These are phyloP conservation scores for Eilema griseolum DNA, from an alignment of 2,888 invertebrate genomes.

Conservation along the genomic window DNA sequence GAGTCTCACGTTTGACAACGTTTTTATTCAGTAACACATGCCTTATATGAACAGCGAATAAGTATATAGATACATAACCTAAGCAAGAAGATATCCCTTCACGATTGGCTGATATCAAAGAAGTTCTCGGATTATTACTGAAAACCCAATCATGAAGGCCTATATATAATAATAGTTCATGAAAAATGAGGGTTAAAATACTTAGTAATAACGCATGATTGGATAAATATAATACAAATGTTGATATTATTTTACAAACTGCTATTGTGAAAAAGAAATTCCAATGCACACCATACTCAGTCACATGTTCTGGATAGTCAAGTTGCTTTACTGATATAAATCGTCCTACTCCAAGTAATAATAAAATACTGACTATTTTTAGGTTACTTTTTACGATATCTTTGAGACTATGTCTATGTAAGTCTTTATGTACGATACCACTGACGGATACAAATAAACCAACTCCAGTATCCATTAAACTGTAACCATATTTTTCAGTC, in stretches of 20 bases:
- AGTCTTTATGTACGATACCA: constrained; percentile 89
- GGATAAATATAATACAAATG: constrained; percentile 86
- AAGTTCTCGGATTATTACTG: constrained; percentile 83
- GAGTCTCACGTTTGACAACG: constrained; percentile 51
- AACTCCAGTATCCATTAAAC: constrained; percentile 98
- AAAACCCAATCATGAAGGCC: constrained; percentile 92
- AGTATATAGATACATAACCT: constrained; percentile 95
- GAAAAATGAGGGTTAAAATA: constrained; percentile 84
- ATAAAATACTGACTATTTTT: constrained; percentile 68
- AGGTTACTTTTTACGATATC: constrained; percentile 71
- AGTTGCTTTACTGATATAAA: constrained; percentile 87
- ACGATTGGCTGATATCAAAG: constrained; percentile 93
- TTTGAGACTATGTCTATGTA: constrained; percentile 59
- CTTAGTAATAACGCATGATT: constrained; percentile 86
- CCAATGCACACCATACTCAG: constrained; percentile 99
- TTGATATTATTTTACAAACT: constrained; percentile 91
- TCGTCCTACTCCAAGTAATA: constrained; percentile 89
- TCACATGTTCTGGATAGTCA: constrained; percentile 95
- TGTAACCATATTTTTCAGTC: constrained; percentile 94
- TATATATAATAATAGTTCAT: constrained; percentile 89
- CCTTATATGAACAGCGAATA: constrained; percentile 90
- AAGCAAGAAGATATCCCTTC: constrained; percentile 95
- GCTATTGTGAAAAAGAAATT: constrained; percentile 99
- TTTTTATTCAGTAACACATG: constrained; percentile 77
- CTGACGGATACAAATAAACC: constrained; percentile 94